phyloP scores from a whole-genome alignment of 2,113 vertebrate genomes.

The Holacanthus passer region DNA sequence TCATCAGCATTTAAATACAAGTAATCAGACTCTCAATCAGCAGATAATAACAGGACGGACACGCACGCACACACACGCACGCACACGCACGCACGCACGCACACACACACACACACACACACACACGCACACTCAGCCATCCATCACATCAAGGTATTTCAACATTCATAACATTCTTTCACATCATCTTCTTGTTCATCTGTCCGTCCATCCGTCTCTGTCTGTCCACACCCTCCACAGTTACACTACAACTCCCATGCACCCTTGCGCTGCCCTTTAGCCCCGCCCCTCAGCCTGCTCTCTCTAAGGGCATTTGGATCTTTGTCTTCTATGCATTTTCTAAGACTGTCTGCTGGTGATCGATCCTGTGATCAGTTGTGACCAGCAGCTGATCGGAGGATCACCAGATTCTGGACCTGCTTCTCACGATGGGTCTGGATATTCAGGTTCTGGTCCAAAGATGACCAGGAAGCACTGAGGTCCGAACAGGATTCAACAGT shows the following conservation, averaged over 20 bases:
- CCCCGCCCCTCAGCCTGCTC: conserved; percentile 43
- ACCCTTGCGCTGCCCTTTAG: conserved; percentile 49
- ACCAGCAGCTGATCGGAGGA: not conserved
- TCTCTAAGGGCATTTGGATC: conserved; percentile 43
- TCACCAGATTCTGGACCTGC: conserved; percentile 8
- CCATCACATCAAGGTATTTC: no score
- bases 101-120: no score
- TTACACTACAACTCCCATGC: conserved; percentile 23
- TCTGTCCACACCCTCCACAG: not conserved
- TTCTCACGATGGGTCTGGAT: conserved; percentile 6
- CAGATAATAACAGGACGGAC: no score
- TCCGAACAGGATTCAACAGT: conserved; percentile 1
- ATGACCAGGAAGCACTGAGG: conserved; percentile 12
- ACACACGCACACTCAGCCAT: conserved; percentile 3
- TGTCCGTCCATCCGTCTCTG: not conserved
- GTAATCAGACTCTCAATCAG: no score
- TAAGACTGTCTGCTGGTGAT: conserved; percentile 29
- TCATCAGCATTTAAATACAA: no score
- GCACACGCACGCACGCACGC: no score
- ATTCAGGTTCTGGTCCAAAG: conserved; percentile 47
- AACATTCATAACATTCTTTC: no score
- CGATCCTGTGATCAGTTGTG: not conserved
- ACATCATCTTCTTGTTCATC: no score
- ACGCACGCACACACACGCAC: no score
- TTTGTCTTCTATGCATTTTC: conserved; percentile 70